Conservation (phyloP, 2,888 invertebrate species). For the Tinea pellionella region DNA sequence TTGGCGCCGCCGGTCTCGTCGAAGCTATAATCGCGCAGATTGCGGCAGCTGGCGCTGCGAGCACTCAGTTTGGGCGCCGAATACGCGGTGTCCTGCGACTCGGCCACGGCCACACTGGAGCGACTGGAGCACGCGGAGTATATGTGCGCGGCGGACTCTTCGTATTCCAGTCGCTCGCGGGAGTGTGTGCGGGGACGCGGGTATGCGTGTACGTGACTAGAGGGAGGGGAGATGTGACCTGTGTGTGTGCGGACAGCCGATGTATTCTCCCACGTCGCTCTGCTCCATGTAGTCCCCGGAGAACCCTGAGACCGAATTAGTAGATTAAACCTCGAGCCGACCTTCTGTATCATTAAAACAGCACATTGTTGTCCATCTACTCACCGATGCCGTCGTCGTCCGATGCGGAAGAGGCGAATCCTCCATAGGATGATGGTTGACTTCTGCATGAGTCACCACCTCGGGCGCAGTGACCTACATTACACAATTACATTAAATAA, state of each 20-base stretch:
- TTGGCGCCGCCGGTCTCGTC: slow-evolving; percentile 77
- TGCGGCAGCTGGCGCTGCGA: slow-evolving; percentile 85
- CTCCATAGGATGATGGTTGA: slow-evolving; percentile 69
- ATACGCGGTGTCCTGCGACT: slow-evolving; percentile 25
- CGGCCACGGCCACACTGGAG: slow-evolving; percentile 33
- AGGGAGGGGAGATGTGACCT: slow-evolving; percentile 28
- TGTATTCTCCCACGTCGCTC: slow-evolving; percentile 46
- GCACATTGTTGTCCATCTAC: slow-evolving; percentile 18
- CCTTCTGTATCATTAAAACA: no score
- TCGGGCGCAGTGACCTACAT: slow-evolving; percentile 30
- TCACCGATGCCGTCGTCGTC: slow-evolving; percentile 69
- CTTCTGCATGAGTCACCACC: slow-evolving; percentile 68
- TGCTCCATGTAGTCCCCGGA: slow-evolving; percentile 68
- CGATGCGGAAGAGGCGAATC: slow-evolving; percentile 71
- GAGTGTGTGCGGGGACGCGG: background rate
- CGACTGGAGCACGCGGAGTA: slow-evolving; percentile 63
- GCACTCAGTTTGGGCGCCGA: slow-evolving; percentile 72
- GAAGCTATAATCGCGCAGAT: slow-evolving; percentile 82
- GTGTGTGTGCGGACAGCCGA: slow-evolving; percentile 33
- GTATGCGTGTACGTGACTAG: background rate
- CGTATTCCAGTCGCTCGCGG: slow-evolving; percentile 60
- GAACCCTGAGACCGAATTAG: slow-evolving; percentile 39
- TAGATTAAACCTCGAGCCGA: background rate
- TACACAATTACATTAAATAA: no score
- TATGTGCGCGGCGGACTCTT: slow-evolving; percentile 67